Base-by-base conservation (phyloP, 1,140 invertebrate species). In the Eriosoma lanigerum region DNA sequence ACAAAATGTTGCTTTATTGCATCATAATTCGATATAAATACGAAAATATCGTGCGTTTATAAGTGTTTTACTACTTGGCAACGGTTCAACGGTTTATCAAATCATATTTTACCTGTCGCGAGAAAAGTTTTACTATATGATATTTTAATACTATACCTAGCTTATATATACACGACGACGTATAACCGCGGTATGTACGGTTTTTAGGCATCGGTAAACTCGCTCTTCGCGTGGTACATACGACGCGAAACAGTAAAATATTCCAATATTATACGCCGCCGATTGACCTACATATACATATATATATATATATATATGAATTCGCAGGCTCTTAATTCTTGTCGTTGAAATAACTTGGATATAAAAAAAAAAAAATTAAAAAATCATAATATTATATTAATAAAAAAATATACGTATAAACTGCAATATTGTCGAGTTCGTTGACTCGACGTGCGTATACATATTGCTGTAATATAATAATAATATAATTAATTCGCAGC, bases 11-110 rank as follows among this genome's bases (percentile, higher is more conserved):
- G 38, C 48, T 48, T 24, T 12, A 73, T 73, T 54, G 26, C 70
- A 32, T 54, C 50, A 54, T 73, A 73, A 73, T 73, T 32, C 29
- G 26, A 52, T 50, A 72, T 50, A 72, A 73, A 73, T 73, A 73
- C 70, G 19, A 26, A 29, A 54, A 8, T 21, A 17, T 26, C 26
- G 21, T 38, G 3, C 2, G 1, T n/a, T n/a, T n/a, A n/a, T n/a
- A n/a, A n/a, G n/a, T 8, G 0, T 24, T 46, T 68, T 46, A 68
- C 66, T 10, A 73, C 50, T 13, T 73, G 50, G 70, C 70, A 54
- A 32, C 26, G 70, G 10, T 73, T 54, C 70, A 73, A 73, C 50
- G 29, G 48, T 54, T 32, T 21, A 26, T 66, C 62, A 32, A 66
- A 62, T 62, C 58, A 62, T 62, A 62, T 62, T 29, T 62, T 62